Evolutionary conservation across 2,113 vertebrate species (phyloP).

Genomic region (Trochalopteron elliotii): DNA sequence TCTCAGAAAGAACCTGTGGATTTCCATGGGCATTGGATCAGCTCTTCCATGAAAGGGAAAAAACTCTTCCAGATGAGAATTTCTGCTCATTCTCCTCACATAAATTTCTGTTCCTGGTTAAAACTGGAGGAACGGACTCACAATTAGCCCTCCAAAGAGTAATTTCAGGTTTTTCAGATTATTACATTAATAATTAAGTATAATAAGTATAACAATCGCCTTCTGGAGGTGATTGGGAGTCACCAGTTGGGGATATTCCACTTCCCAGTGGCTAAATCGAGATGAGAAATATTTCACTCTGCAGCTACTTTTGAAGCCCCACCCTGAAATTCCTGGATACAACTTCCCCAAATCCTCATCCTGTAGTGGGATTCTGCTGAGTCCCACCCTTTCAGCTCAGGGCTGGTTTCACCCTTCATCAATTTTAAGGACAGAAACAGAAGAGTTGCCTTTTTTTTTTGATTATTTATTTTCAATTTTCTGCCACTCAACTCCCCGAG

Average conservation of each 20-base stretch:
- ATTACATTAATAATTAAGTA: neutral
- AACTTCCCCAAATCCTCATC: accelerated
- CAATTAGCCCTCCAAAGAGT: no score
- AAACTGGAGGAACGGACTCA: neutral
- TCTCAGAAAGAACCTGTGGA: no score
- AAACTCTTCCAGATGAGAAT: no score
- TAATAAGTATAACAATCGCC: no score
- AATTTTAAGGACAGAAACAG: neutral
- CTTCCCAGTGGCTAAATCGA: neutral
- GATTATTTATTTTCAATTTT: neutral
- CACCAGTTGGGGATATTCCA: neutral
- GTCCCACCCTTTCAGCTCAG: neutral
- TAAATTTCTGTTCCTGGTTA: neutral
- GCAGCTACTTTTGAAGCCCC: neutral
- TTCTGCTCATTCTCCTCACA: neutral
- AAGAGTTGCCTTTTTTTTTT: neutral
- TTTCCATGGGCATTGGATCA: no score
- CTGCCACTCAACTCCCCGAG: neutral
- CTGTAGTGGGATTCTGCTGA: neutral
- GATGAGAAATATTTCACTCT: neutral
- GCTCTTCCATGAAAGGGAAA: no score
- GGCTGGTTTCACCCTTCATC: neutral
- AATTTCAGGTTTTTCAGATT: neutral
- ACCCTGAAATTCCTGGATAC: neutral
- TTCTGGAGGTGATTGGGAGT: neutral